Evolutionary conservation across 2,888 invertebrate species (phyloP).

Genomic region (Thereva unica): DNA sequence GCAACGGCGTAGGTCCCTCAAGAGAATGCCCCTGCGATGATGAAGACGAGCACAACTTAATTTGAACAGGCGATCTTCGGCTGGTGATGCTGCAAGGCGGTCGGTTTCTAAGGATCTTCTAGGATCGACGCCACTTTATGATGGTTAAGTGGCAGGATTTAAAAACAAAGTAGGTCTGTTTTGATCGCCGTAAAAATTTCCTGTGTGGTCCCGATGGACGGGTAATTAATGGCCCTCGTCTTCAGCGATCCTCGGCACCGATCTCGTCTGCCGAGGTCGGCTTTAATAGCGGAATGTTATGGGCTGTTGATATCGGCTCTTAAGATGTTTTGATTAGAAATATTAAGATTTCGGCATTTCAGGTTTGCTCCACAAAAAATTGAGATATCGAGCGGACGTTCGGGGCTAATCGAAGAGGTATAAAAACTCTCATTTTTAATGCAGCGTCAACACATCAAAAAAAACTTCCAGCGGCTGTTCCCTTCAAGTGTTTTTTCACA

Average conservation of each 20-base stretch:
- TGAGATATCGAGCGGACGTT: no score
- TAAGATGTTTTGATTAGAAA: constrained; percentile 31
- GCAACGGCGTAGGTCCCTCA: background rate
- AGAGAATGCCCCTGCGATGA: constrained; percentile 5
- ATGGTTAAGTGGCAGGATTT: constrained; percentile 46
- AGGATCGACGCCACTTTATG: constrained; percentile 43
- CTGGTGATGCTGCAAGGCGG: constrained; percentile 29
- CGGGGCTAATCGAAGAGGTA: no score
- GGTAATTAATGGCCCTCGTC: constrained; percentile 30
- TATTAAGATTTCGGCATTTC: no score
- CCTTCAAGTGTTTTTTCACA: no score
- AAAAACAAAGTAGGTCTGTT: constrained; percentile 45
- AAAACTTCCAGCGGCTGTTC: no score
- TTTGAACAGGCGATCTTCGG: constrained; percentile 15
- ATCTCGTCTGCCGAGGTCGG: background rate
- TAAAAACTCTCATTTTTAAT: no score
- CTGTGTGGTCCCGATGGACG: constrained; percentile 36
- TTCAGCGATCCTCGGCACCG: background rate
- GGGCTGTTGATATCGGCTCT: constrained; percentile 15
- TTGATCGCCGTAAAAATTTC: constrained; percentile 42
- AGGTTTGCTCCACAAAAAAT: no score
- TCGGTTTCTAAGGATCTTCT: constrained; percentile 15
- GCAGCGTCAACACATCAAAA: no score
- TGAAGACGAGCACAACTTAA: constrained; percentile 15
- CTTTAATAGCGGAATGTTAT: constrained; percentile 2